These are phyloP conservation scores for Buathra laborator DNA, from an alignment of 2,888 invertebrate species.

Conservation along the genomic window DNA sequence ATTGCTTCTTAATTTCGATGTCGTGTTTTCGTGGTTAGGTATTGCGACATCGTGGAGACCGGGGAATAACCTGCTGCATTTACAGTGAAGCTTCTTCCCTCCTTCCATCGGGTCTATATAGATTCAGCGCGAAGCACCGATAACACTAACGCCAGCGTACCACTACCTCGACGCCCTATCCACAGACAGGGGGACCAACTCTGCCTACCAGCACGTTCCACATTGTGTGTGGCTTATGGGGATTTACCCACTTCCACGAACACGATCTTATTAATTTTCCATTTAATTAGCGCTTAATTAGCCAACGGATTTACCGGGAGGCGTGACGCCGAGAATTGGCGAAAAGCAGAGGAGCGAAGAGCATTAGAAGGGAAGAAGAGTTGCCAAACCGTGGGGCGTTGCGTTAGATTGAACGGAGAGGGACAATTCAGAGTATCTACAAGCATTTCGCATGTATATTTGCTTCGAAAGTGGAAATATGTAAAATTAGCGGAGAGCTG, in stretches of 20 bases:
- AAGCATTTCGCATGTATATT: too few relatives aligned
- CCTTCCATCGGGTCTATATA: conserved; percentile 18
- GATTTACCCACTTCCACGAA: conserved; percentile 72
- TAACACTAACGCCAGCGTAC: conserved; percentile 34
- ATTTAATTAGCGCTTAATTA: conserved; percentile 80
- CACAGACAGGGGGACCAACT: conserved; percentile 1
- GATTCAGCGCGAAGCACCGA: conserved; percentile 8
- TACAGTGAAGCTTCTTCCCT: background rate
- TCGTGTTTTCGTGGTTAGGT: too few relatives aligned
- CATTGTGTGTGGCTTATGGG: conserved; percentile 77
- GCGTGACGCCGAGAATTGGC: conserved; percentile 48
- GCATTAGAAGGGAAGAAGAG: too few relatives aligned
- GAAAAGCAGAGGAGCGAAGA: too few relatives aligned
- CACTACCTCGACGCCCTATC: background rate
- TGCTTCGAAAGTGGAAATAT: too few relatives aligned
- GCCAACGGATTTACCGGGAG: conserved; percentile 70
- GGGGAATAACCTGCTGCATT: background rate
- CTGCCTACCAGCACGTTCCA: conserved; percentile 70
- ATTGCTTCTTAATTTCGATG: too few relatives aligned
- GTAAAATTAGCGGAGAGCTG: too few relatives aligned
- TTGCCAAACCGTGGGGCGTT: too few relatives aligned
- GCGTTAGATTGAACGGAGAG: too few relatives aligned
- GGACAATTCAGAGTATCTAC: too few relatives aligned
- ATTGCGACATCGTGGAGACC: too few relatives aligned
- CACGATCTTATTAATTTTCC: conserved; percentile 81